Conservation (phyloP, 2,113 vertebrate genomes). For the Corynorhinus townsendii region DNA sequence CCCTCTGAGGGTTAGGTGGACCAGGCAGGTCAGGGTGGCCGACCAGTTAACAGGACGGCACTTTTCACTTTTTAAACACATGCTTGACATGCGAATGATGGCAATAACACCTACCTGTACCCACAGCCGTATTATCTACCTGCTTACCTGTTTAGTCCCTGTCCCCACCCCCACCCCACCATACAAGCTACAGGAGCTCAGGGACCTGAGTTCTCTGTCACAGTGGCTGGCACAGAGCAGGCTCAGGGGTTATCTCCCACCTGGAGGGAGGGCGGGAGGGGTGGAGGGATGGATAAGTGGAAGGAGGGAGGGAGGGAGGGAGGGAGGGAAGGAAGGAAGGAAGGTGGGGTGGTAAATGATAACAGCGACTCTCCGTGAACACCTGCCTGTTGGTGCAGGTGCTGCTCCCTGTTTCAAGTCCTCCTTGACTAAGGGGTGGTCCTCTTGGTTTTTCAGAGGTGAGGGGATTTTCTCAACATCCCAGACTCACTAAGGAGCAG, state of each 20-base stretch:
- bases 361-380: neutral
- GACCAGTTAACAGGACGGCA: neutral
- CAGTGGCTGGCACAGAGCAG: neutral
- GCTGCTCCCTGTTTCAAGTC: neutral
- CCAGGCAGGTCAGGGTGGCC: neutral
- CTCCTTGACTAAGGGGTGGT: neutral
- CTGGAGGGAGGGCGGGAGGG: neutral
- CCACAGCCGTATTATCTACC: neutral
- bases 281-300: too few relatives aligned
- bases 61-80: neutral
- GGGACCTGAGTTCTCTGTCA: neutral
- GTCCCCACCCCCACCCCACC: rapidly evolving
- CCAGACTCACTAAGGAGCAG: neutral
- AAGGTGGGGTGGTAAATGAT: neutral
- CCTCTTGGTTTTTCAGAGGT: neutral
- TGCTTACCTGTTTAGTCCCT: neutral
- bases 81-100: neutral
- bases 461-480: neutral
- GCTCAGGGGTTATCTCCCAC: neutral
- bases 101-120: neutral
- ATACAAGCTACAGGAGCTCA: neutral
- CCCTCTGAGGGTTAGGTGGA: neutral
- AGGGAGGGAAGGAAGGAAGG: too few relatives aligned
- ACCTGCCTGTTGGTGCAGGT: neutral
- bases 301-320: too few relatives aligned